Evolutionary conservation across 2,113 vertebrate species (phyloP), one percentile per base, ranked within the genome.

Genomic region (Gymnorhina tibicen): DNA sequence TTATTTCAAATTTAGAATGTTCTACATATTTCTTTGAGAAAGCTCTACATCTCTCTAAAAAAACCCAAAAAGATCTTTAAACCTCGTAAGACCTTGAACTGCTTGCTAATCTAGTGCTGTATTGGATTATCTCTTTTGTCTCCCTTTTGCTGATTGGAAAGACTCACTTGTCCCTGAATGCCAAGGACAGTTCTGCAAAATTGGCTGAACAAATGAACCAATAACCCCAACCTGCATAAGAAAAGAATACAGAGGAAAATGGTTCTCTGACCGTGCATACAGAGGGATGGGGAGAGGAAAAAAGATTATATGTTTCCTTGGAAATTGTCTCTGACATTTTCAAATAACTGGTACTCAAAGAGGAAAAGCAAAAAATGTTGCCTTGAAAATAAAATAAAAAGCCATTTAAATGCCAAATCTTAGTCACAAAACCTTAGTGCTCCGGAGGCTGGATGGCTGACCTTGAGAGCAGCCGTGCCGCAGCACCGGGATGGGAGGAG

Each of bases 121-220:
- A 89, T 75, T 94, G 76, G 60, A 89, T 96, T 94, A 96, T 96
- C 79, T 88, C 58, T 93, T 93, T 93, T 91, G 88, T 94, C 80
- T 93, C 67, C 39, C 74, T 93, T 97, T 87, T 93, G 89, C 91
- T 97, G 84, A 93, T 93, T 91, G 67, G 86, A 76, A 87, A 93
- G 87, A 93, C 91, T 73, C 76, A 77, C 92, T 87, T 91, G 50
- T 92, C 78, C 85, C 89, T 72, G 33, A 89, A 87, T 87, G 59
- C 68, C 89, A 93, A 94, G 95, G 94, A 86, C 86, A 85, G 69
- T 85, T 96, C 80, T 89, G 50, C 58, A 93, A 93, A 97, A 96
- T 39, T 82, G 56, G 79, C 86, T 95, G 81, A 91, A 89, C n/a
- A 91, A 91, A 91, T 68, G 77, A 95, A 94, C 83, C 68, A 93